A percentile compares a stretch with the other conserved stretches of the same genome.
Evolutionary conservation across 2,797 vertebrate species (phyloP).

Genomic region (Botia kubotai): DNA sequence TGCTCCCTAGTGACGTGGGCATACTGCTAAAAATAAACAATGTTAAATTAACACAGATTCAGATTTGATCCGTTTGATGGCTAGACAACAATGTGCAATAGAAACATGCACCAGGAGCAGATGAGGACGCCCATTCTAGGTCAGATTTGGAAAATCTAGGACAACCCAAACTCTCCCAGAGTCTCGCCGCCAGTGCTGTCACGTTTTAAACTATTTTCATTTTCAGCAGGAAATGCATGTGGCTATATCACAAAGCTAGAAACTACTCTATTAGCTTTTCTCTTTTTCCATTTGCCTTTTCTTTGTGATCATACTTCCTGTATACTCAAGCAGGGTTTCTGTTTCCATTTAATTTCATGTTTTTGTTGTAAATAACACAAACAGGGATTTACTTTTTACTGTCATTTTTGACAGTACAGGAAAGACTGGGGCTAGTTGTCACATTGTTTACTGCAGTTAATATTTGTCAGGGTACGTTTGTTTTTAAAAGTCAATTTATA

Average conservation of each 20-base stretch:
- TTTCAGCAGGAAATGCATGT: slow-evolving; percentile 63
- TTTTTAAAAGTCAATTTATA: no score
- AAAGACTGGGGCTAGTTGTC: neutral
- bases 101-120: slow-evolving; percentile 26
- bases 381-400: neutral
- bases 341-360: neutral
- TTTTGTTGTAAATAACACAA: neutral
- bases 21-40: slow-evolving; percentile 72
- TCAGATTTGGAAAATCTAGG: slow-evolving; percentile 58
- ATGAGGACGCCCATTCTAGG: slow-evolving; percentile 56
- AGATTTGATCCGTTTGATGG: slow-evolving; percentile 77
- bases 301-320: neutral
- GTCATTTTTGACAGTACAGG: neutral
- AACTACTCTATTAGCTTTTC: neutral
- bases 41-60: slow-evolving; percentile 81
- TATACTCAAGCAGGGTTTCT: neutral
- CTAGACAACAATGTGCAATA: slow-evolving; percentile 66
- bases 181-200: slow-evolving; percentile 79
- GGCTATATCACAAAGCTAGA: slow-evolving; percentile 23
- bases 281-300: neutral
- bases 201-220: slow-evolving; percentile 77
- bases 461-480: no score
- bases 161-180: slow-evolving; percentile 67
- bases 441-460: neutral
- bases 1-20: neutral